These are phyloP conservation scores for Elaphurus davidianus DNA, from an alignment of 2,113 vertebrate species.

Conservation along the genomic window DNA sequence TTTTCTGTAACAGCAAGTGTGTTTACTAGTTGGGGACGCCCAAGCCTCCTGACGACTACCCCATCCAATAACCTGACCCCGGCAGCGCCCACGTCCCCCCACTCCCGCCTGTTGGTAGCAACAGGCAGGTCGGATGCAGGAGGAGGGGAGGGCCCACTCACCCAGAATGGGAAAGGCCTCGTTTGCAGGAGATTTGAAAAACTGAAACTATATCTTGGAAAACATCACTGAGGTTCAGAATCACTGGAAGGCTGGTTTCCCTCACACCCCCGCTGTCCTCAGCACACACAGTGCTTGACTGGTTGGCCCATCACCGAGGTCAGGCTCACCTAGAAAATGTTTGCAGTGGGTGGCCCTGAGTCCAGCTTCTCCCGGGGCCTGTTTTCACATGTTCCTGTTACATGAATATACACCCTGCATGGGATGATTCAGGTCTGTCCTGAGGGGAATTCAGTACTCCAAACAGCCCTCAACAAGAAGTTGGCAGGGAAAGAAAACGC, in stretches of 20 bases:
- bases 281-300: background rate
- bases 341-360: background rate
- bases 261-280: background rate
- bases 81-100: slow-evolving; percentile 44
- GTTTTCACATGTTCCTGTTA: slow-evolving; percentile 2
- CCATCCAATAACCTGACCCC: slow-evolving; percentile 10
- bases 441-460: background rate
- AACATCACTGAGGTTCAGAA: background rate
- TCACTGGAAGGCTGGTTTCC: background rate
- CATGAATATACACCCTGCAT: background rate
- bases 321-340: background rate
- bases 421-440: background rate
- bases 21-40: slow-evolving; percentile 67
- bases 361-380: background rate
- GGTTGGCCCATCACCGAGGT: accelerated
- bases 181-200: slow-evolving; percentile 31
- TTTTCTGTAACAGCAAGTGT: slow-evolving; percentile 84
- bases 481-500: background rate
- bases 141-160: background rate
- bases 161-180: background rate
- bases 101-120: background rate
- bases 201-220: background rate
- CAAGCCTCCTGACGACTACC: slow-evolving; percentile 28
- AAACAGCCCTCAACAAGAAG: background rate
- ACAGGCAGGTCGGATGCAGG: background rate